Evolutionary conservation across 2,113 vertebrate genomes (phyloP).

Genomic region (Hippocampus abdominalis): DNA sequence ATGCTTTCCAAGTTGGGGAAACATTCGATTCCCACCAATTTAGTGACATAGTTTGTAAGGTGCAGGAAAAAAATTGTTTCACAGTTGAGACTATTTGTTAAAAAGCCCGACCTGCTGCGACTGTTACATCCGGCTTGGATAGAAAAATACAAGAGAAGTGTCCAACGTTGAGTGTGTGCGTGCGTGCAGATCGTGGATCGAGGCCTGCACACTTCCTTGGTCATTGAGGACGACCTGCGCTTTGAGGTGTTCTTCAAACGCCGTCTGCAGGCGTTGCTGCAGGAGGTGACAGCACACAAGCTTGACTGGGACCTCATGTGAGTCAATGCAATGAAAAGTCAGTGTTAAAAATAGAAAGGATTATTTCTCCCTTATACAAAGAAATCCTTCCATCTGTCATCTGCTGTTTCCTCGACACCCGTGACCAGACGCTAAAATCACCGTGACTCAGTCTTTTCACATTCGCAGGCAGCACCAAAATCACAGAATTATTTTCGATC

Average conservation of each 20-base stretch:
- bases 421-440: conserved; percentile 20
- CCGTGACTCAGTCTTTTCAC: conserved; percentile 3
- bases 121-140: neutral
- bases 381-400: conserved; percentile 50
- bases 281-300: conserved; percentile 73
- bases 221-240: conserved; percentile 88
- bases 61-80: neutral
- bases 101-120: neutral
- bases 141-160: neutral
- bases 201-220: conserved; percentile 73
- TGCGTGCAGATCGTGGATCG: conserved; percentile 73
- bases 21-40: neutral
- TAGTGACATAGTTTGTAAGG: neutral
- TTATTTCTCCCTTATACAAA: conserved; percentile 29
- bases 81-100: too few relatives aligned
- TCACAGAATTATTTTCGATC: neutral
- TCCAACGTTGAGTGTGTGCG: neutral
- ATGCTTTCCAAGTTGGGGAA: neutral
- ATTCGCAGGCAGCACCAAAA: neutral
- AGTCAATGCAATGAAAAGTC: conserved; percentile 42
- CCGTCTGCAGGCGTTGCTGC: conserved; percentile 81
- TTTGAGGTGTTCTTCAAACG: conserved; percentile 93
- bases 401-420: conserved; percentile 19
- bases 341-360: conserved; percentile 38
- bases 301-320: conserved; percentile 91